Conservation (phyloP, 2,888 invertebrate species). For the Lymantria monacha region DNA sequence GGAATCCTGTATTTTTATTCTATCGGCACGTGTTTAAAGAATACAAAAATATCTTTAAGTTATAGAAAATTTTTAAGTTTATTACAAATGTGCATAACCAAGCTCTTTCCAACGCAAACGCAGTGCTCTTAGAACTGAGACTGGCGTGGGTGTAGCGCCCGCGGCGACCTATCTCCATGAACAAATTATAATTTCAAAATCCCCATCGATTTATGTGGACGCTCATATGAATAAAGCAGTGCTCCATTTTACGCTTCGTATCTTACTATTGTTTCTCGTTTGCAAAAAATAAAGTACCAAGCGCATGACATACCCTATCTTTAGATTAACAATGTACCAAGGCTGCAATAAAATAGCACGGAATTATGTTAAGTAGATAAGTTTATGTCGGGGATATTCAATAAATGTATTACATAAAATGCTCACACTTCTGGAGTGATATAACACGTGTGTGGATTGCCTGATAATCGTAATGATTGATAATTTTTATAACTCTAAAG, state of each 20-base stretch:
- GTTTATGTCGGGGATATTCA: conserved; percentile 29
- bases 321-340: conserved; percentile 32
- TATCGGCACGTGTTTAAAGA: no score
- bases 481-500: no score
- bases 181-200: conserved; percentile 81
- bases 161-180: conserved; percentile 72
- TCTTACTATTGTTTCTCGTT: conserved; percentile 52
- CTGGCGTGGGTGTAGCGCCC: conserved; percentile 66
- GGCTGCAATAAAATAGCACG: conserved; percentile 32
- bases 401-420: conserved; percentile 28
- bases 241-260: conserved; percentile 62
- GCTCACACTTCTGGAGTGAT: conserved; percentile 3
- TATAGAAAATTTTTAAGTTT: no score
- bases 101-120: conserved; percentile 26
- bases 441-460: no score
- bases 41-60: no score
- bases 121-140: conserved; percentile 8
- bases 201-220: conserved; percentile 78
- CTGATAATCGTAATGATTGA: no score
- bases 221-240: conserved; percentile 72
- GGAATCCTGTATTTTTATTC: no score
- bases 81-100: conserved; percentile 20
- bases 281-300: conserved; percentile 18
- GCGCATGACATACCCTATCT: conserved; percentile 25
- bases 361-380: conserved; percentile 33